Evolutionary conservation across 2,888 invertebrate genomes (phyloP), one percentile per base, ranked within the genome.

Genomic region (Hololepta plana): DNA sequence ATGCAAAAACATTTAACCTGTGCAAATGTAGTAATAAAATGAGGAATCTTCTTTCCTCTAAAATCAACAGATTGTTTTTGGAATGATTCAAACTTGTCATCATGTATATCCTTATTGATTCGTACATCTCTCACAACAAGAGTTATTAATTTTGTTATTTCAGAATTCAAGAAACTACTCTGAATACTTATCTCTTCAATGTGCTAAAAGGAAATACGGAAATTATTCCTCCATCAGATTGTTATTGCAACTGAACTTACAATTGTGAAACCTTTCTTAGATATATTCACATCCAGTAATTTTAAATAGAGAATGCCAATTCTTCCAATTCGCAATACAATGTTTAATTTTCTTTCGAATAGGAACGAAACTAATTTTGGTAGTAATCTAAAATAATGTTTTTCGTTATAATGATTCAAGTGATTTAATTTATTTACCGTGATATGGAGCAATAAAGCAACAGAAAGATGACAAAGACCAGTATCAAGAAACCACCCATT

Each of bases 111-210:
- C 50, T 82, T 80, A 40, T 81, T 80, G 29, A 87, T 66, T 35
- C 80, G 65, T 3, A 84, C 72, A 46, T 82, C 80, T 33, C 68
- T 67, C 36, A 84, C 72, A n/a, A 81, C 71, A 11, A 87, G 71
- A 3, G 81, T 80, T 3, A 87, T 57, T 8, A 85, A 53, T 50
- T 87, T 87, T 12, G 80, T 81, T 27, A 85, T 76, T 39, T 85
- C 85, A 2, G 84, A 82, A 49, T 82, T 87, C 38, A 87, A 71
- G 46, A 84, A 74, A 54, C 84, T 87, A 48, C 85, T 87, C 28
- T 79, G 71, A 37, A 87, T 66, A 35, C 81, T 74, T 38, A 87
- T 67, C 51, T 84, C 80, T 44, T 84, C 76, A 32, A 87, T 74
- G 53, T 82, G 75, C 85, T 87, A 49, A 13, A 57, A 57, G 31